Evolutionary conservation across 2,797 vertebrate genomes (phyloP).

Genomic region (Mormyrus proboscirostris): DNA sequence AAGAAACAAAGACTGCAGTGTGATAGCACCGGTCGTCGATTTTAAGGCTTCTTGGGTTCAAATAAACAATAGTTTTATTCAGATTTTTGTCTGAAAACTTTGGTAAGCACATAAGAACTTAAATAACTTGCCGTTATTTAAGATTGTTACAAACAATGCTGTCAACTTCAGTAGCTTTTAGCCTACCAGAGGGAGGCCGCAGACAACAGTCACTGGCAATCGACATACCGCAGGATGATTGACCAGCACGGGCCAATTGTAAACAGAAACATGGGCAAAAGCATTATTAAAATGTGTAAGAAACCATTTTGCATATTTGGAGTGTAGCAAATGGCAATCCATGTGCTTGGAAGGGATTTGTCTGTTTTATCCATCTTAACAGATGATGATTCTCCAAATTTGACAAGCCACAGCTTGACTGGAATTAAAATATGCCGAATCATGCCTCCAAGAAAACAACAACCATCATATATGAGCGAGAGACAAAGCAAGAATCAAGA

Average conservation of each 20-base stretch:
- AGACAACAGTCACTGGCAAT: not conserved
- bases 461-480: not conserved
- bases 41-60: not conserved
- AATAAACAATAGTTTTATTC: not conserved
- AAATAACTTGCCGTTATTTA: not conserved
- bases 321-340: slow-evolving; percentile 19
- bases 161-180: not conserved
- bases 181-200: not conserved
- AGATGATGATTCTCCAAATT: slow-evolving; percentile 30
- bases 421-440: slow-evolving; percentile 2
- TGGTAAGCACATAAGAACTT: not conserved
- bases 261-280: not conserved
- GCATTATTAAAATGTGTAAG: not conserved
- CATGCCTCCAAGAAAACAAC: not conserved
- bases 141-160: not conserved
- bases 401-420: slow-evolving; percentile 21
- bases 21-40: not conserved
- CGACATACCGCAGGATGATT: not conserved
- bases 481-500: not conserved
- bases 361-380: slow-evolving; percentile 37
- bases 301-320: slow-evolving; percentile 15
- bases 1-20: not conserved
- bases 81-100: not conserved
- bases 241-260: not conserved
- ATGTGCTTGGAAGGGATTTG: slow-evolving; percentile 25